A percentile compares a stretch with the other conserved stretches of the same genome.
phyloP scores from a whole-genome alignment of 2,888 invertebrate species.

The Geotrupes spiniger region DNA sequence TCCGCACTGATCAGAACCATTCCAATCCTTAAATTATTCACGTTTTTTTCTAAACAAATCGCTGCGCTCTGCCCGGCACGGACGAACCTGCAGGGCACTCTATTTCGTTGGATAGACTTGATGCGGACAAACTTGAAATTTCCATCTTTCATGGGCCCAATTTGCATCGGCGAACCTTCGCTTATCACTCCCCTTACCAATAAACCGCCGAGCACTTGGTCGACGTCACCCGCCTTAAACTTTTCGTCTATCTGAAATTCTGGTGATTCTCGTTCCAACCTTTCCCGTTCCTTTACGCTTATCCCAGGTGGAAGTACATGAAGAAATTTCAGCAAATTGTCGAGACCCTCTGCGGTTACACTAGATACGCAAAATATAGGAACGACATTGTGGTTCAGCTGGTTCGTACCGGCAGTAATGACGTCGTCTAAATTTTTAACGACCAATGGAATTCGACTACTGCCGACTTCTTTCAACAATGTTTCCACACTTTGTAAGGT shows the following conservation, averaged over 20 bases:
- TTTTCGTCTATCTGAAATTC: constrained; percentile 95
- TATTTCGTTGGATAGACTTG: constrained; percentile 86
- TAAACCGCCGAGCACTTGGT: constrained; percentile 82
- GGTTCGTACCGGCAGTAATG: constrained; percentile 71
- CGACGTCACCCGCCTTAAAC: constrained; percentile 79
- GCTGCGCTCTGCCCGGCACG: constrained; percentile 90
- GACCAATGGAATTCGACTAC: constrained; percentile 62
- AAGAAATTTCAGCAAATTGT: constrained; percentile 80
- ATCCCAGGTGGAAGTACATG: constrained; percentile 74
- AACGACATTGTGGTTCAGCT: constrained; percentile 61
- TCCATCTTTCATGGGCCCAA: constrained; percentile 75
- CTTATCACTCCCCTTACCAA: constrained; percentile 80
- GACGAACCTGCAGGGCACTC: constrained; percentile 84
- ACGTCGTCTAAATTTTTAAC: constrained; percentile 70
- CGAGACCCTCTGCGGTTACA: constrained; percentile 82
- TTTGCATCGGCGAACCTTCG: constrained; percentile 76
- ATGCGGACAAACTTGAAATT: constrained; percentile 75
- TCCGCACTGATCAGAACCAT: constrained; percentile 73
- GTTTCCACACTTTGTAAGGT: constrained; percentile 59
- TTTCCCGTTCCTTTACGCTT: constrained; percentile 63
- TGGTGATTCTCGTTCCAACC: constrained; percentile 71
- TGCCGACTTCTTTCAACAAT: constrained; percentile 65
- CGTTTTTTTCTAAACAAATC: constrained; percentile 64
- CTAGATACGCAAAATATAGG: constrained; percentile 89
- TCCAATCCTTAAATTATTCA: constrained; percentile 69